Base-by-base conservation (phyloP, 2,888 invertebrate species). In the Tetheella fluctuosa region DNA sequence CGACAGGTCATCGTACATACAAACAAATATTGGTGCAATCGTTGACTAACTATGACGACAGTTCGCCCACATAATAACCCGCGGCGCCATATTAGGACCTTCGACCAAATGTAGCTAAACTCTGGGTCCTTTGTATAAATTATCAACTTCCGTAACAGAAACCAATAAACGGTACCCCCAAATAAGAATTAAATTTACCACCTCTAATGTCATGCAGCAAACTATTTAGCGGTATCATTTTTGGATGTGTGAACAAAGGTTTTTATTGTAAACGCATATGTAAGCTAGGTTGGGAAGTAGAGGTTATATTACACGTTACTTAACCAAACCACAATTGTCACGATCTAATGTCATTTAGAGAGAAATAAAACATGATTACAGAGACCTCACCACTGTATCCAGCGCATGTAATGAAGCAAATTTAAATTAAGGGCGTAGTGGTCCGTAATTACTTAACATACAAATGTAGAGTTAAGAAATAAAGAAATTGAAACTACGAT, bases 121-220 rank as follows among this genome's bases (percentile, higher is more conserved):
- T 70, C 68, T 76, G 71, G 55, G 79, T 83, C 83, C 76, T 81
- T 78, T 77, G 84, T 84, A 88, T 88, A 83, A 78, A 83, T 83
- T 86, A 89, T 79, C 77, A 67, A 79, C 80, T 85, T 83, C 86
- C 85, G 80, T 83, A 77, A 79, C 74, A 77, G 72, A 79, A 73
- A 77, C 74, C 76, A 76, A 82, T 77, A 73, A 87, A 88, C 85
- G 81, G 84, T 84, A 83, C 71, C 67, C 56, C 83, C 79, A 65
- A 79, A 80, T 77, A 80, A 65, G 77, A 73, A 59, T 67, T 12
- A 25, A 34, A 37, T 57, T 60, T 61, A 58, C 42, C 30, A 57
- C 20, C 39, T 39, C 7, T 39, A 25, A 23, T 37, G 23, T 42
- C 57, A 39, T 20, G 6, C 57, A 61, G 52, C 37, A 58, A 64